phyloP scores from a whole-genome alignment of 2,888 invertebrate genomes.

The Nemurella pictetii region DNA sequence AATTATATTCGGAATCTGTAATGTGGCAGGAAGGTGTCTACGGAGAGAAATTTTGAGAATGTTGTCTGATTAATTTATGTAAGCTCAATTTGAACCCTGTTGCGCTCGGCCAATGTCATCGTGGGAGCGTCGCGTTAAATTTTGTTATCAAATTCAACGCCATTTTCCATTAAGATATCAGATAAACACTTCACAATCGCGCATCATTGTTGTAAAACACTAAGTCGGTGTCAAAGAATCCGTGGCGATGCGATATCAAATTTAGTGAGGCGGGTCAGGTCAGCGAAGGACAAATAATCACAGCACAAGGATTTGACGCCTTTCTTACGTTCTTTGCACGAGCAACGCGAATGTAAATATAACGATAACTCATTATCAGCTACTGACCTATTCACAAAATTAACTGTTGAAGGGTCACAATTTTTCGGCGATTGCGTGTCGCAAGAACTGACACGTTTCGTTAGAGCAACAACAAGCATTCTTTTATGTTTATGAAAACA shows the following conservation, averaged over 20 bases:
- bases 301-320: background rate
- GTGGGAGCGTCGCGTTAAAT: background rate
- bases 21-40: background rate
- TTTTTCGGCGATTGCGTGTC: background rate
- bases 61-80: background rate
- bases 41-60: background rate
- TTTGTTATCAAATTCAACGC: background rate
- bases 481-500: background rate
- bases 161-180: background rate
- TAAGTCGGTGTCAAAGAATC: background rate
- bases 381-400: background rate
- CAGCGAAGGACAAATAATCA: slow-evolving; percentile 25
- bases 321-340: background rate
- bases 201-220: background rate
- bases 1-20: background rate
- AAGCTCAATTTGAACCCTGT: background rate
- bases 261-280: slow-evolving; percentile 28
- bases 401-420: background rate
- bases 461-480: background rate
- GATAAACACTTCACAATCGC: background rate
- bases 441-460: background rate
- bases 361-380: background rate
- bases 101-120: background rate
- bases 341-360: background rate
- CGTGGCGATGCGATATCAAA: background rate